phyloP scores from a whole-genome alignment of 2,888 invertebrate genomes.

The Tridacna crocea region DNA sequence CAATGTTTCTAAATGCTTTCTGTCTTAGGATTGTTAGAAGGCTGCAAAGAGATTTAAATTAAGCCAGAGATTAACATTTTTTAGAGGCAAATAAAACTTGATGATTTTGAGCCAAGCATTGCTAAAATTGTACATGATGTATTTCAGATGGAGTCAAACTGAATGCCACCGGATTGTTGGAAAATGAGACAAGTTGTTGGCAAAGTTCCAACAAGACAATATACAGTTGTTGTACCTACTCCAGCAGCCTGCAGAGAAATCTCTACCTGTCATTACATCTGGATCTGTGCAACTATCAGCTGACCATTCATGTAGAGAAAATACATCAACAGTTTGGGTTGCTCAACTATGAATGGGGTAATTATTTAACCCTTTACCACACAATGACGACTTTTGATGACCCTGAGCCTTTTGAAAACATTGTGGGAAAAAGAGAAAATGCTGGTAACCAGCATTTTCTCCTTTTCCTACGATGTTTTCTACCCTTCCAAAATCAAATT shows the following conservation, averaged over 20 bases:
- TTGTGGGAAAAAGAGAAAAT: no score
- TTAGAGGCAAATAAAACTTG: no score
- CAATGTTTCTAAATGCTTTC: neutral
- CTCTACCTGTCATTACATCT: constrained; percentile 42
- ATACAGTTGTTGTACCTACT: constrained; percentile 55
- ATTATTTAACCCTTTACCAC: constrained; percentile 6
- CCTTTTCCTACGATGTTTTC: no score
- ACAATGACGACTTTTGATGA: neutral
- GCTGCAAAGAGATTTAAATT: no score
- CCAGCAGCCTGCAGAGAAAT: constrained; percentile 38
- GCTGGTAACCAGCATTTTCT: no score
- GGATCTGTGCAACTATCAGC: constrained; percentile 56
- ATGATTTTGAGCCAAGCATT: no score
- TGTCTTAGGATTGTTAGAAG: no score
- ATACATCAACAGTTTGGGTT: constrained; percentile 26
- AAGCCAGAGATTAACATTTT: no score
- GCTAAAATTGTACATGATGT: neutral
- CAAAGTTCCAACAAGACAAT: constrained; percentile 6
- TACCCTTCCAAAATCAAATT: no score
- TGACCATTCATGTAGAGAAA: constrained; percentile 55
- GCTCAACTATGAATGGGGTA: constrained; percentile 50
- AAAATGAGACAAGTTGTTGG: constrained; percentile 21
- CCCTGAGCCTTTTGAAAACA: no score
- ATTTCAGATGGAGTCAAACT: constrained; percentile 1
- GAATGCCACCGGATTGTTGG: neutral